Base-by-base conservation (phyloP, 2,888 invertebrate genomes). In the Pristionchus japonicus region DNA sequence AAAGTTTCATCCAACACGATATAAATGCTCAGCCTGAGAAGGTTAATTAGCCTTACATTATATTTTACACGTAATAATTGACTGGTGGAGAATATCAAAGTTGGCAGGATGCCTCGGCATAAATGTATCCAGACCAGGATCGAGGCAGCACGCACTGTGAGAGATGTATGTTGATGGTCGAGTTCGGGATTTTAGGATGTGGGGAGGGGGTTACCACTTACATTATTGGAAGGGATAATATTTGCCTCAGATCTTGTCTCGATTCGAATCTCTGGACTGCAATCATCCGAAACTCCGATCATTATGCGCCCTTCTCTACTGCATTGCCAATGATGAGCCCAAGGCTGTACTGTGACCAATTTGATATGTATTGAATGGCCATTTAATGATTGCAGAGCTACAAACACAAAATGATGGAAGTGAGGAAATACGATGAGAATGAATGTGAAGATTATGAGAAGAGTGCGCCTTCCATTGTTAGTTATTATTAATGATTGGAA, bases 251-350 rank as follows among this genome's bases (percentile, higher is more conserved):
- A 77, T 77, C 1, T 47, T 77, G 40, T n/a, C 13, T 15, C 77
- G 47, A 13, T 77, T 11, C 6, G 43, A n/a, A 6, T 43, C n/a
- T n/a, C 27, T 77, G n/a, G 43, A 77, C 27, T 43, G 40, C 13
- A 47, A 77, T 47, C 43, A 77, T 11, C 13, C 43, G n/a, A 77
- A 77, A 27, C n/a, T 77, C n/a, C 31, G 77, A n/a, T 40, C 40
- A 27, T 15, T 77, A 1, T 77, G 77, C 27, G 77, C 77, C 17
- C 43, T 77, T 77, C 77, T 77, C 43, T 77, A 77, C 27, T 77
- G 40, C 13, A 17, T 77, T 3, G 77, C 77, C 43, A 47, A 43
- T 43, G 77, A 77, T n/a, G 77, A 77, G 47, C 77, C 77, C 0
- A 77, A 77, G 27, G 43, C 77, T 3, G 77, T 77, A 47, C n/a